These are phyloP conservation scores for Belgica antarctica DNA, from an alignment of 2,888 invertebrate species.

Conservation along the genomic window DNA sequence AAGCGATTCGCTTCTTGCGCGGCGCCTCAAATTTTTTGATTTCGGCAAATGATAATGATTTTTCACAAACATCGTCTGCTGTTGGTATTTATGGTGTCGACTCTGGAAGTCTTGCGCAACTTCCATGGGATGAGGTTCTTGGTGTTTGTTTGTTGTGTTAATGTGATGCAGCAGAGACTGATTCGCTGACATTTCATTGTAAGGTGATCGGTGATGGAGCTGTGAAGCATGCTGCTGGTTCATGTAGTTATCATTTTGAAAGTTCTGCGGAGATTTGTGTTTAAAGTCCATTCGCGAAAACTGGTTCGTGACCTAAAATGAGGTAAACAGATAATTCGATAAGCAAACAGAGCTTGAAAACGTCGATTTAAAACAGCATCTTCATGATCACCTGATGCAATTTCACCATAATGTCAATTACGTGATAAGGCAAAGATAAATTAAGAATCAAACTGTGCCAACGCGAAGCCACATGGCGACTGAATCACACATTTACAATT, in stretches of 20 bases:
- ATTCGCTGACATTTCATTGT: slow-evolving; percentile 22
- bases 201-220: slow-evolving; percentile 21
- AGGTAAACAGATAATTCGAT: neutral
- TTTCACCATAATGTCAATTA: slow-evolving; percentile 26
- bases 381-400: slow-evolving; percentile 23
- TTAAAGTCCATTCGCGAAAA: slow-evolving; percentile 42
- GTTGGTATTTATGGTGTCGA: slow-evolving; percentile 19
- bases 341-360: no score
- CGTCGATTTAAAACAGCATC: no score
- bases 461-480: slow-evolving; percentile 32
- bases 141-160: slow-evolving; percentile 15
- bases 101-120: neutral
- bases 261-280: slow-evolving; percentile 11
- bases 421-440: neutral
- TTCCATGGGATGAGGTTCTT: neutral
- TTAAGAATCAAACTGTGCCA: neutral
- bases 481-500: neutral
- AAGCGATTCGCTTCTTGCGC: slow-evolving; percentile 36
- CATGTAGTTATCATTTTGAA: slow-evolving; percentile 9
- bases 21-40: neutral
- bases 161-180: slow-evolving; percentile 34
- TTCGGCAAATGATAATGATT: slow-evolving; percentile 19
- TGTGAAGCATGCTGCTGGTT: neutral
- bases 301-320: slow-evolving; percentile 36
- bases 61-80: slow-evolving; percentile 14